Percentiles rank a stretch among this genome's conserved stretches.
Evolutionary conservation across 2,113 vertebrate genomes (phyloP).

Genomic region (Garra rufa): DNA sequence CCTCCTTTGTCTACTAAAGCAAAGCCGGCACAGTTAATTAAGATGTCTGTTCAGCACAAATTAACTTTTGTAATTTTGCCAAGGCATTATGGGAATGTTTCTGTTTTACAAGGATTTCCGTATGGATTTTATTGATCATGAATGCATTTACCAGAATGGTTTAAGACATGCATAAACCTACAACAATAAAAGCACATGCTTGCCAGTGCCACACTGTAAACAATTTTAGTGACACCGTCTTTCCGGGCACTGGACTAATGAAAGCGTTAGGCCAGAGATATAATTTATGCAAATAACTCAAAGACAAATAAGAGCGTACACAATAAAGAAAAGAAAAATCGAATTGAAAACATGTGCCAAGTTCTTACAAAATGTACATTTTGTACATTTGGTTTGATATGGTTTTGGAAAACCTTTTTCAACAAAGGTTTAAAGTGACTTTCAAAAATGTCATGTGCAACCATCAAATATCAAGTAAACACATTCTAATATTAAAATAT

Average conservation of each 20-base stretch:
- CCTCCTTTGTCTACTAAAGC: constrained; percentile 23
- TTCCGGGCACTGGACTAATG: constrained; percentile 55
- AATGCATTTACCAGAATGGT: constrained; percentile 69
- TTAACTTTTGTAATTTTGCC: constrained; percentile 57
- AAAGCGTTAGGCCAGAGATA: neutral
- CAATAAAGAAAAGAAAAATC: neutral
- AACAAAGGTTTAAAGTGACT: too few species aligned
- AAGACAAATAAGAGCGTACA: neutral
- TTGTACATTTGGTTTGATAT: neutral
- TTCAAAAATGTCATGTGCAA: too few species aligned
- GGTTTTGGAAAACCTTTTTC: neutral
- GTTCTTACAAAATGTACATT: neutral
- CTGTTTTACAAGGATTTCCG: constrained; percentile 60
- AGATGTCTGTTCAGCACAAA: constrained; percentile 39
- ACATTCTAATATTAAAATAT: too few species aligned
- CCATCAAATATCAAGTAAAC: too few species aligned
- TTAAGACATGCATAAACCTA: constrained; percentile 72
- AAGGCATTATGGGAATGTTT: constrained; percentile 62
- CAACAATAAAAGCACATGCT: constrained; percentile 62
- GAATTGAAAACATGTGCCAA: neutral
- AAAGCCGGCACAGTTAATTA: constrained; percentile 25
- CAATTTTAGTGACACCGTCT: constrained; percentile 56
- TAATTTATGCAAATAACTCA: neutral
- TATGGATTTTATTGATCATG: constrained; percentile 71
- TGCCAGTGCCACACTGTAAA: constrained; percentile 57